Evolutionary conservation across 2,113 vertebrate genomes (phyloP).

Genomic region (Hemiscyllium ocellatum): DNA sequence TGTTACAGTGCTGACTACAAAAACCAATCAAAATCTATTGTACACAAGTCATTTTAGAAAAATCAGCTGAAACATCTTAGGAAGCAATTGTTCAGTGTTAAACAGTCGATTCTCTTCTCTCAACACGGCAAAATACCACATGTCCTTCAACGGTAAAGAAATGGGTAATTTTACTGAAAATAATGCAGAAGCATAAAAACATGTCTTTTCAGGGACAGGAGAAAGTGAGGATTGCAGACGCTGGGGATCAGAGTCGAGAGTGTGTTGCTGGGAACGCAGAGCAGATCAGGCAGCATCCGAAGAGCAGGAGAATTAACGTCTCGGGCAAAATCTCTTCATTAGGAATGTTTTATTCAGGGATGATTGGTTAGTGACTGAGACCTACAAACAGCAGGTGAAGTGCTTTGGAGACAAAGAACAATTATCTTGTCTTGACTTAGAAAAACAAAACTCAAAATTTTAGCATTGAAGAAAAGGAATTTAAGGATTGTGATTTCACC

Average conservation of each 20-base stretch:
- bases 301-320: too few relatives aligned
- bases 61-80: background rate
- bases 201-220: background rate
- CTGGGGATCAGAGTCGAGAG: too few relatives aligned
- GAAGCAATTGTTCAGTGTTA: background rate
- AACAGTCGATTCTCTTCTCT: background rate
- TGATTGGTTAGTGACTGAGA: background rate
- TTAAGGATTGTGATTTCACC: background rate
- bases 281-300: too few relatives aligned
- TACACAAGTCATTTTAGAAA: background rate
- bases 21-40: too few relatives aligned
- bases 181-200: background rate
- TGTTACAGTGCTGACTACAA: background rate
- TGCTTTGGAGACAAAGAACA: background rate
- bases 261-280: too few relatives aligned
- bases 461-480: background rate
- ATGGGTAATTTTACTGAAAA: background rate
- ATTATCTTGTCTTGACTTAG: background rate
- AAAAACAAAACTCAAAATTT: background rate
- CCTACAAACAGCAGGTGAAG: slow-evolving; percentile 25
- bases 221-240: too few relatives aligned
- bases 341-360: background rate
- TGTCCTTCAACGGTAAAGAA: background rate
- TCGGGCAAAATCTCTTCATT: too few relatives aligned
- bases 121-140: background rate